Conservation (phyloP, 2,797 vertebrate species). For the Danio aesculapii region DNA sequence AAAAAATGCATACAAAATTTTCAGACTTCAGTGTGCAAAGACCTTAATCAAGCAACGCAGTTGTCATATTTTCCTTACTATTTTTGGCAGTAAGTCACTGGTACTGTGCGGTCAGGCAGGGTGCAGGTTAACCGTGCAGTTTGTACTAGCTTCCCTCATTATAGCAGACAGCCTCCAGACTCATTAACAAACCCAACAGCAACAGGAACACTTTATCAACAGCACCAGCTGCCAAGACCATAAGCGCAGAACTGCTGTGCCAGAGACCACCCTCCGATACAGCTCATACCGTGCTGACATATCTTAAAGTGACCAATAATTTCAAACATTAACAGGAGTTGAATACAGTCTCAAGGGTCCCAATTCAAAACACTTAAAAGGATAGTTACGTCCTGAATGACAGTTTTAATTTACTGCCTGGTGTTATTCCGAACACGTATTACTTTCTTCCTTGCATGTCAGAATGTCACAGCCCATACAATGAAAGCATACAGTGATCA, state of each 20-base stretch:
- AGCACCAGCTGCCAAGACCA: conserved; percentile 36
- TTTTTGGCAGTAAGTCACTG: conserved; percentile 22
- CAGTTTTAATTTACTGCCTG: neutral
- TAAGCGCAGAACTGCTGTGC: conserved; percentile 8
- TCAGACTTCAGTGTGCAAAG: too few species aligned
- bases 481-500: neutral
- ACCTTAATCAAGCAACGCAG: neutral
- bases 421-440: neutral
- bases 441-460: neutral
- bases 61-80: conserved; percentile 19
- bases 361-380: conserved; percentile 5
- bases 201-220: conserved; percentile 36
- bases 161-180: conserved; percentile 23
- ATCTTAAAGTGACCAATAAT: conserved; percentile 12
- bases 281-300: conserved; percentile 21
- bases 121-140: conserved; percentile 16
- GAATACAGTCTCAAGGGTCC: conserved; percentile 9
- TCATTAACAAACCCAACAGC: conserved; percentile 21
- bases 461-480: neutral
- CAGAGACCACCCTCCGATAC: conserved; percentile 13
- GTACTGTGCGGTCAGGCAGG: conserved; percentile 14
- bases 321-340: neutral
- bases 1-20: too few species aligned
- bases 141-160: conserved; percentile 28
- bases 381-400: conserved; percentile 3